Evolutionary conservation across 2,113 vertebrate species (phyloP).

Genomic region (Sciurus niger): DNA sequence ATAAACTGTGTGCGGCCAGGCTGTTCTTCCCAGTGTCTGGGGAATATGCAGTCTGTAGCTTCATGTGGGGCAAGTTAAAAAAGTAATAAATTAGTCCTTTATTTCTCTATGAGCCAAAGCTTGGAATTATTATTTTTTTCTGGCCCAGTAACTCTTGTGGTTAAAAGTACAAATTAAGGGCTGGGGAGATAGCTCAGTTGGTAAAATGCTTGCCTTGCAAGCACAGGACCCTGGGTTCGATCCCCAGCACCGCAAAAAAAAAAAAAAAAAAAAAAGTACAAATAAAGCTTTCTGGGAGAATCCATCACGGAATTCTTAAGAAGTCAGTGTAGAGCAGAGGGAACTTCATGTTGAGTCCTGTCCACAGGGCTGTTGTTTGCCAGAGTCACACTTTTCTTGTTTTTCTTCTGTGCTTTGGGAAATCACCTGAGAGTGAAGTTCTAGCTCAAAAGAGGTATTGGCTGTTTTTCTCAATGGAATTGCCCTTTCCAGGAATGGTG

Average conservation of each 20-base stretch:
- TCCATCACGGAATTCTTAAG: conserved; percentile 26
- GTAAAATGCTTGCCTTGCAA: too few relatives aligned
- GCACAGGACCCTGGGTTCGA: too few relatives aligned
- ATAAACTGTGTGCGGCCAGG: rapidly evolving
- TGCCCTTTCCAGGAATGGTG: conserved; percentile 61
- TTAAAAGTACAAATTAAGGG: conserved; percentile 71
- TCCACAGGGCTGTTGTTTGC: not conserved
- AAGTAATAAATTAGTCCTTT: conserved; percentile 48
- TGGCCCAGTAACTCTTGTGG: conserved; percentile 65
- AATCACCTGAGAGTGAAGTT: conserved; percentile 59
- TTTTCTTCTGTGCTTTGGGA: conserved; percentile 69
- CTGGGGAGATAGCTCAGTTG: too few relatives aligned
- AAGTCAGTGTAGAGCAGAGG: conserved; percentile 2
- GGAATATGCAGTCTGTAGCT: not conserved
- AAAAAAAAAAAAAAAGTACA: conserved; percentile 45
- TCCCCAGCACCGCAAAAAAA: too few relatives aligned
- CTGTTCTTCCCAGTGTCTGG: rapidly evolving
- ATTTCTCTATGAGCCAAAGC: conserved; percentile 25
- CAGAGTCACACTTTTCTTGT: not conserved
- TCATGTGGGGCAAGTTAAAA: not conserved
- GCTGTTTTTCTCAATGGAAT: conserved; percentile 51
- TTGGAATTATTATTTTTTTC: conserved; percentile 66
- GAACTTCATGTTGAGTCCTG: not conserved
- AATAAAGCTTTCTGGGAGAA: conserved; percentile 65
- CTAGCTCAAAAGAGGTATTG: conserved; percentile 54